Base-by-base conservation (phyloP, 2,113 vertebrate species). In the Patagioenas fasciata region DNA sequence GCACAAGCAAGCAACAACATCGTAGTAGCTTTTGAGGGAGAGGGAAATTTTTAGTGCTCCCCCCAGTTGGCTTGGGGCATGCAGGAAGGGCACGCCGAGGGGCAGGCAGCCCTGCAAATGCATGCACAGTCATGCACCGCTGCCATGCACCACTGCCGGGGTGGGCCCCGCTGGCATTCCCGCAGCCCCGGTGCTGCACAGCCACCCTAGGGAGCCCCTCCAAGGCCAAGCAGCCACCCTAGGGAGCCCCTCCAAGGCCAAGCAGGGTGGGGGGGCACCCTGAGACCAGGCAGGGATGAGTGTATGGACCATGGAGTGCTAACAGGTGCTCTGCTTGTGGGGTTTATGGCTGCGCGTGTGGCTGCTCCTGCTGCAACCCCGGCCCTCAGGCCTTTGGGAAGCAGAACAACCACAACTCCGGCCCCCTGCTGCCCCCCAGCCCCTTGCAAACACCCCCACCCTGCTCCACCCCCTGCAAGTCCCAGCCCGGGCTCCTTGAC, bases 141-240 rank as follows among this genome's bases (percentile, higher is more conserved):
- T 47, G 9, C 38, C 48, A 26, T 18, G 24, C 26, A 8, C 34
- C 2, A 11, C 69, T 40, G 29, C 3, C 6, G 36, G 44, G 65
- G 54, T 65, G 26, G 60, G 40, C 28, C 34, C 34, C 5, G 2
- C 21, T 2, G 24, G 44, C 26, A 29, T 51, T 78, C 60, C 79
- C 2, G 3, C 1, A 4, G 36, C 29, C 51, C 54, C 3, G 20
- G 34, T 20, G 5, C 47, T 18, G 32, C 0, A 0, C 6, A 19
- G 61, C 44, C 44, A 7, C 34, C 67, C 47, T 4, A 7, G 6
- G 40, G 28, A 86, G 38, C 29, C 26, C 24, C 2, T 0, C 6
- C 0, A 2, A 77, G 48, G 36, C 28, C 26, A 9, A 23, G 34
- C 4, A 0, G 51, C 44, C 44, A 7, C 34, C 67, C 47, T 4